These are phyloP conservation scores for Sarcophaga subvicina DNA, from an alignment of 2,888 invertebrate species.

Conservation along the genomic window DNA sequence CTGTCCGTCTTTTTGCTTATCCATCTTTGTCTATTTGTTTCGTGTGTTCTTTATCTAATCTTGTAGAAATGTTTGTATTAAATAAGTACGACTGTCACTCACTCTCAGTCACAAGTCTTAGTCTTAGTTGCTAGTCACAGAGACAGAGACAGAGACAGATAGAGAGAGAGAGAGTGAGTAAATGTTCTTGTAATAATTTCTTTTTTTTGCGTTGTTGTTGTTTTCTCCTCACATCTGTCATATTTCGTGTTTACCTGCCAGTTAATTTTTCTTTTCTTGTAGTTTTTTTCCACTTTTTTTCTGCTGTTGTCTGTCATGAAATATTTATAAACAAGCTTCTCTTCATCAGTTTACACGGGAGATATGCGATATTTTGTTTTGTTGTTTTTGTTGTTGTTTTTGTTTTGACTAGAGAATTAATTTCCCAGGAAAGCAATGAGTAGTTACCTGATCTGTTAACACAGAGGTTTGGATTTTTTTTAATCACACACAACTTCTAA, in stretches of 20 bases:
- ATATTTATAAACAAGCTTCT: conserved; percentile 46
- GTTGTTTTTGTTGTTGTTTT: background rate
- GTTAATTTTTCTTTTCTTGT: conserved; percentile 33
- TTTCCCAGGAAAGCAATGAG: too few relatives aligned
- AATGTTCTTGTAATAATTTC: background rate
- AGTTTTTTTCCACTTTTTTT: background rate
- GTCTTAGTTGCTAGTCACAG: too few relatives aligned
- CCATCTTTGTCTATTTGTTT: conserved; percentile 1
- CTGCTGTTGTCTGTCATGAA: conserved; percentile 33
- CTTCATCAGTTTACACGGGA: too few relatives aligned
- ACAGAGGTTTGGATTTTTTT: too few relatives aligned
- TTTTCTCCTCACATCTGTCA: conserved; percentile 56
- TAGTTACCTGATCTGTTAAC: too few relatives aligned
- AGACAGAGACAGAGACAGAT: too few relatives aligned
- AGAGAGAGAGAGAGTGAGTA: background rate
- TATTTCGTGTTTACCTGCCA: conserved; percentile 59
- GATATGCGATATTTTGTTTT: background rate
- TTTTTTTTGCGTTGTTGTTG: background rate
- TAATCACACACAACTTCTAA: too few relatives aligned
- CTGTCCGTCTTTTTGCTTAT: background rate
- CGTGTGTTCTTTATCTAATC: conserved; percentile 52
- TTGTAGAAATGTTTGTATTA: background rate
- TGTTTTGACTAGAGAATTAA: background rate
- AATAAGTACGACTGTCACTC: background rate
- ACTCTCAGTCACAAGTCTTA: background rate